phyloP scores from a whole-genome alignment of 64 coral and sea anemone species.

The Pocillopora damicornis region DNA sequence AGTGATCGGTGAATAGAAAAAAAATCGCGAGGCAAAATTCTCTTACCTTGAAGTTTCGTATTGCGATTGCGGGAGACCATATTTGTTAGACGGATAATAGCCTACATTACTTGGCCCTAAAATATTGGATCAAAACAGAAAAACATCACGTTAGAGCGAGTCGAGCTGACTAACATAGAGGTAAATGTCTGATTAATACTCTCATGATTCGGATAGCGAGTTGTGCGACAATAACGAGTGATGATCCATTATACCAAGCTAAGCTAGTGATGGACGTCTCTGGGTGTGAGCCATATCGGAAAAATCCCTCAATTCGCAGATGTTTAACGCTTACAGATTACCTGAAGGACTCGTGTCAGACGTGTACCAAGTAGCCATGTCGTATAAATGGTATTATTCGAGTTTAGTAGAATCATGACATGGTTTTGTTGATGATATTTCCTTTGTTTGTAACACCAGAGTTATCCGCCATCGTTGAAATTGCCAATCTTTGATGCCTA shows the following conservation, averaged over 20 bases:
- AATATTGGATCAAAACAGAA: conserved; percentile 3
- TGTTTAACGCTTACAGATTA: not conserved
- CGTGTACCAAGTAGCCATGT: conserved; percentile 62
- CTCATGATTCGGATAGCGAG: not conserved
- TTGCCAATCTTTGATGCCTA: not conserved
- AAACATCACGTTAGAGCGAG: not conserved
- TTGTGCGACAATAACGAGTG: not conserved
- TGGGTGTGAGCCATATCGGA: conserved; percentile 7
- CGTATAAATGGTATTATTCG: not conserved
- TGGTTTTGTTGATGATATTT: not conserved
- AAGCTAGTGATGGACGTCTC: not conserved
- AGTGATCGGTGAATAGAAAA: no score
- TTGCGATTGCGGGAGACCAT: no score
- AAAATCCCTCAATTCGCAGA: not conserved
- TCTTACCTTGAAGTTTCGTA: no score
- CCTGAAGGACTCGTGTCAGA: conserved; percentile 39
- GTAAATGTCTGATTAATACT: not conserved
- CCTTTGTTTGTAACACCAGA: not conserved
- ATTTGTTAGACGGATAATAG: no score
- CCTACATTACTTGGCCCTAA: not conserved
- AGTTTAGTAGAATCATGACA: not conserved
- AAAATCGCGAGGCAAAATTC: no score
- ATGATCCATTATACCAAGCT: conserved; percentile 1
- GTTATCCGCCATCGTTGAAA: conserved; percentile 18
- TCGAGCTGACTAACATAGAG: no score